Base-by-base conservation (phyloP, 2,113 vertebrate genomes). In the Grammomys dolichurus region DNA sequence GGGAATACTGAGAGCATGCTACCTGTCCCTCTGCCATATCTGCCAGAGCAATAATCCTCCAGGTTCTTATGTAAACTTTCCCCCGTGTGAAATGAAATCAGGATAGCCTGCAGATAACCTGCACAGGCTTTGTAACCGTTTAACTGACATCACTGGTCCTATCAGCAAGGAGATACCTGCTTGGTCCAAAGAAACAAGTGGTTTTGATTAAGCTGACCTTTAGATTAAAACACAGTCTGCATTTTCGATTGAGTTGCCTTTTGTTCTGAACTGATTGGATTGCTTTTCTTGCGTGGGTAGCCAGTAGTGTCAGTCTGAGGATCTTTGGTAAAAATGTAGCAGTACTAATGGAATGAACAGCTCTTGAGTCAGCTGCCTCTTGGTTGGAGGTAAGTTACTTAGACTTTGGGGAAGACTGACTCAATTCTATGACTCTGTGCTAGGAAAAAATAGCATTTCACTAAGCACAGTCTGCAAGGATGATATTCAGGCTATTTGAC, bases 181-280 rank as follows among this genome's bases (percentile, higher is more conserved):
- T 92, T 22, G n/a, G 11, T 89, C 46, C n/a, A 69, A 92, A 95
- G 70, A 95, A 93, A 95, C 51, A 87, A 58, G 60, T 80, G 90
- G 84, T 95, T 95, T 76, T 19, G n/a, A 78, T 89, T 87, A 89
- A 85, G n/a, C 56, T 94, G 40, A 95, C 65, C 24, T 95, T 96
- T 87, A 72, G 72, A 77, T 78, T 95, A 87, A 95, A 94, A 89
- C 65, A 86, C 10, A 86, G 95, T 89, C 87, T 89, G 43, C 48
- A 28, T 91, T 93, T 95, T 92, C 90, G 36, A 73, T 87, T 28
- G 67, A 93, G 22, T 92, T 93, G 87, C 65, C 54, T 91, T 90
- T 93, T 91, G 77, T 33, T 43, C 28, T 93, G 12, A 19, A 56
- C 60, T 78, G 87, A 54, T 54, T 91, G 86, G 56, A 75, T 73